phyloP scores from a whole-genome alignment of 1,140 invertebrate genomes.

The Sarcophaga peregrina region DNA sequence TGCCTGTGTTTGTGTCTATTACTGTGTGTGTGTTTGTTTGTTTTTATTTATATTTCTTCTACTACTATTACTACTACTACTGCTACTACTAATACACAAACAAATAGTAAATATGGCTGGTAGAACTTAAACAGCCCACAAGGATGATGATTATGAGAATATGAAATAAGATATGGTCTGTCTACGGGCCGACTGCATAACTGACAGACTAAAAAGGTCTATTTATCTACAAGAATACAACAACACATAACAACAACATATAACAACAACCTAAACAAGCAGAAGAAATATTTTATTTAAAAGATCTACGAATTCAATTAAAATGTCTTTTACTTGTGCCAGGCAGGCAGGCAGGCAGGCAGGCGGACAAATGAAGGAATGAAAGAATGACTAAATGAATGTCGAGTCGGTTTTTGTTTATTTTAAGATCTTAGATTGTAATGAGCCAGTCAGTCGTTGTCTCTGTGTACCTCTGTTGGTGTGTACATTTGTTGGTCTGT shows the following conservation, averaged over 20 bases:
- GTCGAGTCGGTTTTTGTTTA: no score
- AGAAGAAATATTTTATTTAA: neutral
- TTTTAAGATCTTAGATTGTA: no score
- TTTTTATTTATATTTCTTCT: neutral
- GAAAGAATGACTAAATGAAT: no score
- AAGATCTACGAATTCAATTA: slow-evolving; percentile 7
- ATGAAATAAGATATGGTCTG: neutral
- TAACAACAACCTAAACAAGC: neutral
- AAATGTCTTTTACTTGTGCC: neutral
- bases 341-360: no score
- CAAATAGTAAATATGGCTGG: neutral
- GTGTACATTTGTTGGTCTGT: no score
- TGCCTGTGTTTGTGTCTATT: no score
- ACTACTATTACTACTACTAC: neutral
- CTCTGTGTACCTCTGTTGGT: no score
- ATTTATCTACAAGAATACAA: neutral
- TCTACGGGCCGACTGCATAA: no score
- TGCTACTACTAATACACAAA: neutral
- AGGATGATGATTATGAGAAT: neutral
- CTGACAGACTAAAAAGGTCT: neutral
- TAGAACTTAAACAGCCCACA: neutral
- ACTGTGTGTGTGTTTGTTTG: neutral
- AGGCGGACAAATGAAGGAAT: no score
- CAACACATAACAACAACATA: no score
- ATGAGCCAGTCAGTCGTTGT: no score